Evolutionary conservation across 2,888 invertebrate species (phyloP).

Genomic region (Meganola albula): DNA sequence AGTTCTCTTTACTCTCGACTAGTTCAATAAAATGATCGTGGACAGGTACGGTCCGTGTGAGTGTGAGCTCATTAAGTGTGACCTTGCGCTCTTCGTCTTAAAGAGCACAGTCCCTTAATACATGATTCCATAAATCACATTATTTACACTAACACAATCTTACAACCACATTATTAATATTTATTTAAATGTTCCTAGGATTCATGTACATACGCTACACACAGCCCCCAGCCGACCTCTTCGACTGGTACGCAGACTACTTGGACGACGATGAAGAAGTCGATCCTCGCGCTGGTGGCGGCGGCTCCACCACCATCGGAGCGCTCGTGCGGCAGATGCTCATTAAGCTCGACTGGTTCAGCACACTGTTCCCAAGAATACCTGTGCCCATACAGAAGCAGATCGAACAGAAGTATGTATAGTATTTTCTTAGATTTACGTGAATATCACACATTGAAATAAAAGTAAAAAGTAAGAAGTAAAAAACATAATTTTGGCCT

Average conservation of each 20-base stretch:
- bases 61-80: no score
- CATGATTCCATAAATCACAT: no score
- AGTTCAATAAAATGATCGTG: no score
- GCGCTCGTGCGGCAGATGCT: constrained; percentile 94
- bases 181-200: constrained; percentile 47
- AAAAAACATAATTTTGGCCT: no score
- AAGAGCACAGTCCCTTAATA: no score
- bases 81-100: no score
- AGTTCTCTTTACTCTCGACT: no score
- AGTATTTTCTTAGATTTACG: no score
- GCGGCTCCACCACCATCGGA: constrained; percentile 94
- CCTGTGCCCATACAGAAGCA: constrained; percentile 98
- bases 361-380: constrained; percentile 98
- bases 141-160: no score
- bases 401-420: constrained; percentile 86
- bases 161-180: constrained; percentile 3
- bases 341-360: constrained; percentile 98
- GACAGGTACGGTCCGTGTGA: no score
- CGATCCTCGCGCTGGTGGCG: constrained; percentile 98
- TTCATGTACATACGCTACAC: constrained; percentile 93
- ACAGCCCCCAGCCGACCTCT: constrained; percentile 95
- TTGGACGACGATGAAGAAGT: constrained; percentile 97
- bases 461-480: no score
- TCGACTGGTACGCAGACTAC: constrained; percentile 98
- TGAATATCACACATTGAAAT: no score